Percentiles rank a stretch among this genome's conserved stretches.
These are phyloP conservation scores for Apostichopus californicus DNA, from an alignment of 35 echinoderm and acorn worm genomes.

Conservation along the genomic window DNA sequence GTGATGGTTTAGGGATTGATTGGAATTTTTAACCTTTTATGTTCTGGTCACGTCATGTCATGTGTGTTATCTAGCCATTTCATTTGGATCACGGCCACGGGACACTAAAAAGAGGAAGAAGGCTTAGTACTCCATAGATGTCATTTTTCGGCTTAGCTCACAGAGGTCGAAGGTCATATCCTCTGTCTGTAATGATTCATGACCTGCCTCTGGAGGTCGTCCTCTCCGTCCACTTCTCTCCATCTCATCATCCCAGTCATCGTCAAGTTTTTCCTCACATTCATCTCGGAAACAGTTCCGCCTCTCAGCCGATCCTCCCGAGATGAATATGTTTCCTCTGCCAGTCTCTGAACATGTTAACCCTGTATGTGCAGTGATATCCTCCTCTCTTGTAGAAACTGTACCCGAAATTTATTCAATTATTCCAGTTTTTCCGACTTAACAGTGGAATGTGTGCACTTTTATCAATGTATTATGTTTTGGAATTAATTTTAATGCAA, in stretches of 20 bases:
- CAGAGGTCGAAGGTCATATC: not conserved
- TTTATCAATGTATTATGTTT: not conserved
- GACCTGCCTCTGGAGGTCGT: not conserved
- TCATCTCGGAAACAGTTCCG: not conserved
- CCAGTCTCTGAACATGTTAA: too few species aligned
- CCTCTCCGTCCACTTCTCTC: not conserved
- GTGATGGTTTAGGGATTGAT: conserved; percentile 62
- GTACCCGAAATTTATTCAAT: too few species aligned
- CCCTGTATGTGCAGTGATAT: too few species aligned
- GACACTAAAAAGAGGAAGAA: not conserved
- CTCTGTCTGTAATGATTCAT: not conserved
- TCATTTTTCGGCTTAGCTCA: not conserved
- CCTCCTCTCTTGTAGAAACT: too few species aligned
- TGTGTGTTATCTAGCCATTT: conserved; percentile 2
- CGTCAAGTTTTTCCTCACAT: not conserved
- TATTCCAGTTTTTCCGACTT: too few species aligned
- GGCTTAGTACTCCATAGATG: not conserved
- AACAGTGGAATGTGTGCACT: not conserved
- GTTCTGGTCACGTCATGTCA: conserved; percentile 42
- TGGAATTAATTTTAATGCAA: not conserved
- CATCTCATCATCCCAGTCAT: not conserved
- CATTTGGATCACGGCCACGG: conserved; percentile 3
- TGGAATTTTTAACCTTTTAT: conserved; percentile 57
- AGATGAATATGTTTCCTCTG: too few species aligned
- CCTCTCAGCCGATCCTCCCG: not conserved